Evolutionary conservation across 2,888 invertebrate genomes (phyloP).

Genomic region (Agrochola circellaris): DNA sequence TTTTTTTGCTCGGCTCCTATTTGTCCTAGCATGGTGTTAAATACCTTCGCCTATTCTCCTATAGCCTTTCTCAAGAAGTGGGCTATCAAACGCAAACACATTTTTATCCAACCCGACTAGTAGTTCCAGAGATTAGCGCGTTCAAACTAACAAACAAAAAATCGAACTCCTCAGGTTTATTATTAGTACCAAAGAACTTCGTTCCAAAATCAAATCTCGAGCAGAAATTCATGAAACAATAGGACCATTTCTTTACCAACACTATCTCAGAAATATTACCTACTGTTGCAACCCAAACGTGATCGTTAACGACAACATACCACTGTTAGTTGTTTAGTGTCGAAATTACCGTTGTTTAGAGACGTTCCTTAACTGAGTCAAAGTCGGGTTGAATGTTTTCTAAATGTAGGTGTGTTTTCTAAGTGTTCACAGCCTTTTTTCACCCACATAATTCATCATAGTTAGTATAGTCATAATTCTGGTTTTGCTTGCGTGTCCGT

Average conservation of each 20-base stretch:
- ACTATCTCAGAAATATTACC: neutral
- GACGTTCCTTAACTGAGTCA: neutral
- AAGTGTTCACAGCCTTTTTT: neutral
- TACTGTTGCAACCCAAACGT: neutral
- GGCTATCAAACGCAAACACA: too few relatives aligned
- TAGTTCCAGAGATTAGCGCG: too few relatives aligned
- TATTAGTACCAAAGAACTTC: too few relatives aligned
- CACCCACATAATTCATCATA: too few relatives aligned
- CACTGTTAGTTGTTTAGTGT: conserved; percentile 10
- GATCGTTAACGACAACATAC: conserved; percentile 1
- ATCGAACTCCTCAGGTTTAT: too few relatives aligned
- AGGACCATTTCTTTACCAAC: neutral
- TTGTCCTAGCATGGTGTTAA: too few relatives aligned
- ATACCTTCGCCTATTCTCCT: too few relatives aligned
- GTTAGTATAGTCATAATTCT: neutral
- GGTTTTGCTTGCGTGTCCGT: neutral
- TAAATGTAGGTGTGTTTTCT: too few relatives aligned
- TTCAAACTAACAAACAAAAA: too few relatives aligned
- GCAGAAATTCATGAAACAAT: neutral
- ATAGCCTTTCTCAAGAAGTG: too few relatives aligned
- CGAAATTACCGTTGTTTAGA: neutral
- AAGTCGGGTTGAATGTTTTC: neutral
- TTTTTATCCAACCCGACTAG: too few relatives aligned
- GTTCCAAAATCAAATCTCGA: neutral
- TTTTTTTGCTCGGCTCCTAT: too few relatives aligned